Evolutionary conservation across 2,113 vertebrate species (phyloP).

Genomic region (Rostratula benghalensis): DNA sequence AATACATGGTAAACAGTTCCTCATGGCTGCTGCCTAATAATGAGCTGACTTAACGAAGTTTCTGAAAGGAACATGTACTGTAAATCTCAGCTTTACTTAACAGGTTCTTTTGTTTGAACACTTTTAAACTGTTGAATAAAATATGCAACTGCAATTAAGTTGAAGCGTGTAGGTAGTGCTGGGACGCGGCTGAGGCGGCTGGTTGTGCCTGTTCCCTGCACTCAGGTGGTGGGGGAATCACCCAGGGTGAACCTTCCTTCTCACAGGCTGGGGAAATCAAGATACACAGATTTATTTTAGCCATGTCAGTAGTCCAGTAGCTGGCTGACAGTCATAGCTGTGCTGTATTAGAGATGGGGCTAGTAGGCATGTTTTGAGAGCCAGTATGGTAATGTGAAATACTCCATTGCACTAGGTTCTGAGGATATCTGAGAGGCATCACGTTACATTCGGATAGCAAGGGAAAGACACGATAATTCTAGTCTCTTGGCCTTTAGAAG

Average conservation of each 20-base stretch:
- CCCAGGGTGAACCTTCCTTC: neutral
- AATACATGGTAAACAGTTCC: slow-evolving; percentile 16
- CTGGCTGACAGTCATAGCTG: neutral
- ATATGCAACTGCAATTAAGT: neutral
- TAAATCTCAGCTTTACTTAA: neutral
- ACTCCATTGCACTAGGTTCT: neutral
- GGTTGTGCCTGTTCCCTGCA: neutral
- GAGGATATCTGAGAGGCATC: neutral
- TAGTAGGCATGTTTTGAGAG: neutral
- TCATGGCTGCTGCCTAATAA: neutral
- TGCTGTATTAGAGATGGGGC: neutral
- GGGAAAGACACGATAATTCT: neutral
- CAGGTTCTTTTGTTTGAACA: neutral
- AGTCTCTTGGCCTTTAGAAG: neutral
- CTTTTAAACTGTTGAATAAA: neutral
- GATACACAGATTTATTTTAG: neutral
- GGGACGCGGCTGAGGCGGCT: neutral
- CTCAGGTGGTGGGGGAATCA: neutral
- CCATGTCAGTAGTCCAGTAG: neutral
- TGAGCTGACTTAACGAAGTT: neutral
- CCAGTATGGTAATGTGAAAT: neutral
- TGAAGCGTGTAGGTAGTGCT: fast-evolving
- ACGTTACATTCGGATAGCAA: fast-evolving
- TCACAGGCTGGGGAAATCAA: fast-evolving
- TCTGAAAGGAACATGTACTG: neutral